Conservation (phyloP, 2,888 invertebrate genomes). For the Oscheius sp. region DNA sequence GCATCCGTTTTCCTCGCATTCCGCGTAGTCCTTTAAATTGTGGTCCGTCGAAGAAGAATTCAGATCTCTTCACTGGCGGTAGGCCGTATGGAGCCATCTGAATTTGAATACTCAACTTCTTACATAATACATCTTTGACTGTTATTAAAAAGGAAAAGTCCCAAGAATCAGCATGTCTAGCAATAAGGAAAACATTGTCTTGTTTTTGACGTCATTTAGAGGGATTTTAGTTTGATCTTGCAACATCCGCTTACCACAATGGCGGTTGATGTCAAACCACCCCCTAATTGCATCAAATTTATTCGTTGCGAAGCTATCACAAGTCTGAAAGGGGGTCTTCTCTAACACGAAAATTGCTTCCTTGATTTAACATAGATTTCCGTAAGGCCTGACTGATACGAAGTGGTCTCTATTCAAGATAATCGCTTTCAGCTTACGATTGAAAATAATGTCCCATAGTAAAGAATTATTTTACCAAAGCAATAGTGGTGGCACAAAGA, state of each 20-base stretch:
- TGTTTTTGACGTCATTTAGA: slow-evolving; percentile 11
- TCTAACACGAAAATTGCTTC: slow-evolving; percentile 12
- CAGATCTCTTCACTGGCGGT: slow-evolving; percentile 25
- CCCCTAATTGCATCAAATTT: slow-evolving; percentile 25
- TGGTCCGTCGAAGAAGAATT: slow-evolving; percentile 29
- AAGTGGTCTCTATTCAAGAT: no score
- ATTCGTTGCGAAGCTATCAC: background rate
- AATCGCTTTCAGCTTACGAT: no score
- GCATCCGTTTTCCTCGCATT: slow-evolving; percentile 32
- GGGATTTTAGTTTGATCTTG: slow-evolving; percentile 13
- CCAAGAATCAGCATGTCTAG: no score
- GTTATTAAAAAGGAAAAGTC: no score
- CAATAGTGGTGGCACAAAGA: no score
- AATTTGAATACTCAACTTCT: slow-evolving; percentile 2
- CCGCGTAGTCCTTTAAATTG: slow-evolving; percentile 34
- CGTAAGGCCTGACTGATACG: no score
- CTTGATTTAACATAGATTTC: slow-evolving; percentile 1
- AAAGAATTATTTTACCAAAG: no score
- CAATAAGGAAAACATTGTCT: no score
- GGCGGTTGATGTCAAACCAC: slow-evolving; percentile 22
- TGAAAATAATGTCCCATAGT: no score
- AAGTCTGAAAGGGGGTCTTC: background rate
- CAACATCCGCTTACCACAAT: slow-evolving; percentile 5
- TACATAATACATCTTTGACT: no score
- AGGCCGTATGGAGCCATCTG: slow-evolving; percentile 23